Evolutionary conservation across 1,140 invertebrate species (phyloP).

Genomic region (Drosophila sturtevanti): DNA sequence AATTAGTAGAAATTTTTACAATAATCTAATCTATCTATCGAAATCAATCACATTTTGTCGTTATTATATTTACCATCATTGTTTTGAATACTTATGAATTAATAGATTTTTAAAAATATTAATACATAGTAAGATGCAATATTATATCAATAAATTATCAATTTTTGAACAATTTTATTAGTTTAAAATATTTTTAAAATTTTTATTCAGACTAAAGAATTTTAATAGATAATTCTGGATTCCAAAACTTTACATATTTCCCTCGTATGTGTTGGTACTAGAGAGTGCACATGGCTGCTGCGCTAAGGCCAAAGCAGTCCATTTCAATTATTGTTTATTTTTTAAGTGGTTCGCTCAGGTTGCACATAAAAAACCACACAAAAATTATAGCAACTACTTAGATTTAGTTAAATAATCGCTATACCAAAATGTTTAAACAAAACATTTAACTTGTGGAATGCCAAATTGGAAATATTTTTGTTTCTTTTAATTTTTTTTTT

Average conservation of each 20-base stretch:
- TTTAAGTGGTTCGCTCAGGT: conserved; percentile 70
- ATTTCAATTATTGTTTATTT: conserved; percentile 65
- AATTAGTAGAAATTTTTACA: too few species aligned
- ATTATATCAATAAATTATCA: too few species aligned
- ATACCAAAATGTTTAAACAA: conserved; percentile 43
- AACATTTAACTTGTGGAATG: neutral
- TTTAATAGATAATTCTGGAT: neutral
- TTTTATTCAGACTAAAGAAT: too few species aligned
- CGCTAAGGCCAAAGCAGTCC: conserved; percentile 14
- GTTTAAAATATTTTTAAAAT: too few species aligned
- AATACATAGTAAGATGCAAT: too few species aligned
- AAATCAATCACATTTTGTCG: too few species aligned
- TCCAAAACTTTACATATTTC: neutral
- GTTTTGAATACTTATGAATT: too few species aligned
- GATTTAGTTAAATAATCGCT: conserved; percentile 41
- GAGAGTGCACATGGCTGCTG: conserved; percentile 27
- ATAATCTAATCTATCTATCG: too few species aligned
- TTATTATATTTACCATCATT: too few species aligned
- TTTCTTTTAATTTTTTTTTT: neutral
- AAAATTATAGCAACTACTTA: conserved; percentile 23
- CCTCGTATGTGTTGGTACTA: neutral
- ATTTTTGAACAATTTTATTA: too few species aligned
- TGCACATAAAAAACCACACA: conserved; percentile 57
- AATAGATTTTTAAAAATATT: too few species aligned
- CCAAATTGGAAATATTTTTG: conserved; percentile 12